Evolutionary conservation across 2,113 vertebrate genomes (phyloP).

Genomic region (Psilopsiagon aymara): DNA sequence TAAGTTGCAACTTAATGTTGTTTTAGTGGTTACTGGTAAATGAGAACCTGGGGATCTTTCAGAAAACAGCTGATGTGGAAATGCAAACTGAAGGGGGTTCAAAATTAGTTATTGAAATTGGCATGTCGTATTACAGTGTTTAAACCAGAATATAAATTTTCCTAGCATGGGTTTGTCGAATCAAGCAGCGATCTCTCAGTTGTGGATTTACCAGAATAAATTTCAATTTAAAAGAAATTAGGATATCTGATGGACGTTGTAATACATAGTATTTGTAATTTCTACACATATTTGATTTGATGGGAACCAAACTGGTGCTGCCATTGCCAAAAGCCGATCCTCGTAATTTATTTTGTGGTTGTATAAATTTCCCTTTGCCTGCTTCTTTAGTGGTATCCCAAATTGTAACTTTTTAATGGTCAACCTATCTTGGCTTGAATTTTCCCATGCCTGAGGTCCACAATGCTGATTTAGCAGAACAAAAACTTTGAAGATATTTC

Average conservation of each 20-base stretch:
- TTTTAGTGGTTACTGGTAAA: neutral
- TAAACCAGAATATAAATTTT: neutral
- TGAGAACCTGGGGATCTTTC: neutral
- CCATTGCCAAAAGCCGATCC: neutral
- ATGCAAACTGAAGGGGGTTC: neutral
- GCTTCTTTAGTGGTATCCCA: slow-evolving; percentile 53
- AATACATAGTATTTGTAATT: neutral
- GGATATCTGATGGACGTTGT: neutral
- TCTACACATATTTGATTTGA: slow-evolving; percentile 26
- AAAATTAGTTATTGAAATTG: slow-evolving; percentile 2
- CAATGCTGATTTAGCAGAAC: slow-evolving; percentile 64
- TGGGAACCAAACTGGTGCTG: slow-evolving; percentile 26
- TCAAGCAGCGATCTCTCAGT: neutral
- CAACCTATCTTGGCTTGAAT: slow-evolving; percentile 27
- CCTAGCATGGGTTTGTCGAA: neutral
- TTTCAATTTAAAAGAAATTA: neutral
- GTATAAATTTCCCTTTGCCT: slow-evolving; percentile 28
- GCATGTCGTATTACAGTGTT: neutral
- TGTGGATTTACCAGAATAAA: neutral
- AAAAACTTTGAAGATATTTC: slow-evolving; percentile 50
- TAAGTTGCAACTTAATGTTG: neutral
- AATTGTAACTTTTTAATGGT: slow-evolving; percentile 35
- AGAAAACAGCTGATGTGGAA: neutral
- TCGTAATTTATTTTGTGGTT: slow-evolving; percentile 42
- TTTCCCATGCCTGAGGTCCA: slow-evolving; percentile 41